These are phyloP conservation scores for Augochlora pura DNA, from an alignment of 1,140 invertebrate genomes.

Conservation along the genomic window DNA sequence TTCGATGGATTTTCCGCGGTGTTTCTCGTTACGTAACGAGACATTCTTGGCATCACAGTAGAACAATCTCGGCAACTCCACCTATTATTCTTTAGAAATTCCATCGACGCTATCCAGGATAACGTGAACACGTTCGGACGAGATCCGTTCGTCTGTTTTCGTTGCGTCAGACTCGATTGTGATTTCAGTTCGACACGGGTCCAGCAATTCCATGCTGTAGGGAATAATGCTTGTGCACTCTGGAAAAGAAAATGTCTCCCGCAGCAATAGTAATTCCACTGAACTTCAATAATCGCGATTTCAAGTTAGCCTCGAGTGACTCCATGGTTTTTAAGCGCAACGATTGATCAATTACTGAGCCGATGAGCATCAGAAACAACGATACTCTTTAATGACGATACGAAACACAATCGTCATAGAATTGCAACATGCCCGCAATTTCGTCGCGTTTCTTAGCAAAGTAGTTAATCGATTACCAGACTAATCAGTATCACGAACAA, in stretches of 20 bases:
- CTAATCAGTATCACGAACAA: too few species aligned
- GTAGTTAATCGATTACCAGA: too few species aligned
- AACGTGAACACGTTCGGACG: background rate
- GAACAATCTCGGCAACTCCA: background rate
- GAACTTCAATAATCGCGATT: too few species aligned
- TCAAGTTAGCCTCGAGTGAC: background rate
- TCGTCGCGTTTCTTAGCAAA: too few species aligned
- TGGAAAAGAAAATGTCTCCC: too few species aligned
- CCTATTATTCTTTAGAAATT: background rate
- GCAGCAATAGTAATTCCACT: too few species aligned
- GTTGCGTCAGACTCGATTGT: background rate
- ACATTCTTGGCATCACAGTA: background rate
- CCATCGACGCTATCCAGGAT: background rate
- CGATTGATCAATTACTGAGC: too few species aligned
- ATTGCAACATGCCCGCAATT: background rate
- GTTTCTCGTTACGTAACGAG: background rate
- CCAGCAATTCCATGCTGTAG: background rate
- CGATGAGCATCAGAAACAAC: too few species aligned
- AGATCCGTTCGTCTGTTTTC: background rate
- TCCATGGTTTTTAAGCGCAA: background rate
- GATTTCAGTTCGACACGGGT: background rate
- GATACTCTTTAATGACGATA: too few species aligned
- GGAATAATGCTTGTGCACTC: background rate
- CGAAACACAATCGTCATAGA: background rate
- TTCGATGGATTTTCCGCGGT: background rate